phyloP scores from a whole-genome alignment of 2,888 invertebrate genomes.

The Apantesis nais region DNA sequence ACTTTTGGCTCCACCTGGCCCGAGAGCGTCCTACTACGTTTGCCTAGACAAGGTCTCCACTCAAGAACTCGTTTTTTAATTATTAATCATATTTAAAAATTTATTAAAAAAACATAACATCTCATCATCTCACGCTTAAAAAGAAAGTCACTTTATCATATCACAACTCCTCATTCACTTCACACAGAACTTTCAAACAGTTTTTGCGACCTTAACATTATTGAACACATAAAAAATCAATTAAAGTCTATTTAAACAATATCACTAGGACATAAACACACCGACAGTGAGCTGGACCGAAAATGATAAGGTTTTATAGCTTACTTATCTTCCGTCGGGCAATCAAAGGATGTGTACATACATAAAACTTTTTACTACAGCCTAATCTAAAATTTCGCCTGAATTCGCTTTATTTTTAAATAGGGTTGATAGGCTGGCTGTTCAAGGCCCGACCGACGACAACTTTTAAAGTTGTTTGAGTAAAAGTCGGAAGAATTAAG shows the following conservation, averaged over 20 bases:
- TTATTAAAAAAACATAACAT: background rate
- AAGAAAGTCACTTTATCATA: background rate
- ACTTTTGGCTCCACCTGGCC: too few species aligned
- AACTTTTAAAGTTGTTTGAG: background rate
- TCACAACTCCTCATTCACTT: background rate
- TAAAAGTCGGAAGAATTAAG: background rate
- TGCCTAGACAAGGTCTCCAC: too few species aligned
- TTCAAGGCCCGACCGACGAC: constrained; percentile 37
- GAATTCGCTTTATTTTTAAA: constrained; percentile 65
- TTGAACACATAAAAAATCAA: constrained; percentile 67
- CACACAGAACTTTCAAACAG: background rate
- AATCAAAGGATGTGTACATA: constrained; percentile 58
- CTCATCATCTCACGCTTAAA: background rate
- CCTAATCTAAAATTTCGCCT: constrained; percentile 80
- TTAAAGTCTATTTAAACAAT: constrained; percentile 73
- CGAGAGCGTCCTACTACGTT: too few species aligned
- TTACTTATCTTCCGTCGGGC: constrained; percentile 57
- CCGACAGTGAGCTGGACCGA: constrained; percentile 39
- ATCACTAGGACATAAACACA: constrained; percentile 49
- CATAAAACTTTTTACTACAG: constrained; percentile 73
- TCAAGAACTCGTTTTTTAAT: too few species aligned
- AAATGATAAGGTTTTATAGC: constrained; percentile 56
- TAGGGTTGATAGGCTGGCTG: constrained; percentile 50
- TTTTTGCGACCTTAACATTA: constrained; percentile 40
- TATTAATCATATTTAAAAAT: too few species aligned